A percentile compares a stretch with the other conserved stretches of the same genome.
Evolutionary conservation across 1,140 invertebrate genomes (phyloP).

Genomic region (Ips typographus): DNA sequence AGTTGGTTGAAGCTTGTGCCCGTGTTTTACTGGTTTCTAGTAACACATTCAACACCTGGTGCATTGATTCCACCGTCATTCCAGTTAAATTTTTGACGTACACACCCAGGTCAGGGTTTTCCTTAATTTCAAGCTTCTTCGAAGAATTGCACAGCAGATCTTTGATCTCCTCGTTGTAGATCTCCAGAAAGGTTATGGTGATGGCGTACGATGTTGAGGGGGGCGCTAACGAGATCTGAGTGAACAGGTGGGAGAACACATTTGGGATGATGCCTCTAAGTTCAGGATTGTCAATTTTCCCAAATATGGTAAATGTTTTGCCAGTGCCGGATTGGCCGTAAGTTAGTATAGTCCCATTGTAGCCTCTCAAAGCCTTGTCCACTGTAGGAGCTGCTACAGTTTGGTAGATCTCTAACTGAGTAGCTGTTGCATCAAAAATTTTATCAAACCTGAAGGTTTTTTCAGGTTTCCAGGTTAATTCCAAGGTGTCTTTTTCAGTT

Average conservation of each 20-base stretch:
- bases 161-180: slow-evolving; percentile 93
- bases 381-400: slow-evolving; percentile 91
- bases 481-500: background rate
- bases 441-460: slow-evolving; percentile 74
- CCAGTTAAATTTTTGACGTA: slow-evolving; percentile 40
- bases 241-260: slow-evolving; percentile 95
- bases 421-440: slow-evolving; percentile 81
- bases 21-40: slow-evolving; percentile 82
- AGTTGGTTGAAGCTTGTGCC: slow-evolving; percentile 90
- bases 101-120: slow-evolving; percentile 75
- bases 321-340: slow-evolving; percentile 96
- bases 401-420: slow-evolving; percentile 91
- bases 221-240: slow-evolving; percentile 76
- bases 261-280: slow-evolving; percentile 84
- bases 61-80: slow-evolving; percentile 70
- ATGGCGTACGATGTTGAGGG: slow-evolving; percentile 73
- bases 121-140: slow-evolving; percentile 68
- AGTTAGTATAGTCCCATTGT: slow-evolving; percentile 95
- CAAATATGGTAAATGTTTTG: slow-evolving; percentile 96
- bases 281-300: slow-evolving; percentile 47
- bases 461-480: no score
- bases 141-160: slow-evolving; percentile 77
- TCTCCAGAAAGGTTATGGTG: slow-evolving; percentile 90
- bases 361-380: slow-evolving; percentile 89
- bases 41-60: slow-evolving; percentile 77